Percentiles rank a stretch among this genome's conserved stretches.
Conservation (phyloP, 2,113 vertebrate species). For the Panthera leo region DNA sequence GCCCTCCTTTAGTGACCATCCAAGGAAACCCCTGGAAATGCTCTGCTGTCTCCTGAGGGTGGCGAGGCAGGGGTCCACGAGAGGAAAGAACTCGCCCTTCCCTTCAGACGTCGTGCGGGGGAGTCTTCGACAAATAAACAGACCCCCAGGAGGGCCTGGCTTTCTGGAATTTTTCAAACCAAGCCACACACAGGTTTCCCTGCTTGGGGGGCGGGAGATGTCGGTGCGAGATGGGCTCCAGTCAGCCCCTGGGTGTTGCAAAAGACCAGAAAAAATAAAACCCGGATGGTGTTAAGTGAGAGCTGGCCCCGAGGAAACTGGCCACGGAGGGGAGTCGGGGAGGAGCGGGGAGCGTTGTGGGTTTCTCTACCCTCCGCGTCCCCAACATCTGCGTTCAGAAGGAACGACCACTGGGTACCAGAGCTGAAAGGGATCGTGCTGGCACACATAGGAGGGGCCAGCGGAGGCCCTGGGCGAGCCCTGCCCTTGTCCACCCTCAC, state of each 20-base stretch:
- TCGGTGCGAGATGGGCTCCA: background rate
- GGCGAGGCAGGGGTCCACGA: rapidly evolving
- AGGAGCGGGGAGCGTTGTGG: rapidly evolving
- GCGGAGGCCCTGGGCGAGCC: background rate
- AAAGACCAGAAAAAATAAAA: too few relatives aligned
- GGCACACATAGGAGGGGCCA: background rate
- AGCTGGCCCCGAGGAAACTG: rapidly evolving
- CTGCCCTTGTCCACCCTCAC: rapidly evolving
- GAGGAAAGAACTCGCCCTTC: rapidly evolving
- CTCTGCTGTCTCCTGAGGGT: background rate
- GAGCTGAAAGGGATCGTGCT: rapidly evolving
- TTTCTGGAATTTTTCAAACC: background rate
- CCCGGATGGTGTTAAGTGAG: rapidly evolving
- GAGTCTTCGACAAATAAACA: background rate
- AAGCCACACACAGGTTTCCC: background rate
- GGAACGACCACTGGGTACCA: rapidly evolving
- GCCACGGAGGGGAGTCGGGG: too few relatives aligned
- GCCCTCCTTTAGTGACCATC: background rate
- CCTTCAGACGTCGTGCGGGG: rapidly evolving
- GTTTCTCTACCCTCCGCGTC: too few relatives aligned
- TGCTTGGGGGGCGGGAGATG: rapidly evolving
- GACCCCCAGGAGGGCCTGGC: background rate
- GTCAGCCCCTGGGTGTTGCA: background rate
- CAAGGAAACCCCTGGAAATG: background rate
- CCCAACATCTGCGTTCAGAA: background rate